These are phyloP conservation scores for Solea senegalensis DNA, from an alignment of 2,113 vertebrate species.

Conservation along the genomic window DNA sequence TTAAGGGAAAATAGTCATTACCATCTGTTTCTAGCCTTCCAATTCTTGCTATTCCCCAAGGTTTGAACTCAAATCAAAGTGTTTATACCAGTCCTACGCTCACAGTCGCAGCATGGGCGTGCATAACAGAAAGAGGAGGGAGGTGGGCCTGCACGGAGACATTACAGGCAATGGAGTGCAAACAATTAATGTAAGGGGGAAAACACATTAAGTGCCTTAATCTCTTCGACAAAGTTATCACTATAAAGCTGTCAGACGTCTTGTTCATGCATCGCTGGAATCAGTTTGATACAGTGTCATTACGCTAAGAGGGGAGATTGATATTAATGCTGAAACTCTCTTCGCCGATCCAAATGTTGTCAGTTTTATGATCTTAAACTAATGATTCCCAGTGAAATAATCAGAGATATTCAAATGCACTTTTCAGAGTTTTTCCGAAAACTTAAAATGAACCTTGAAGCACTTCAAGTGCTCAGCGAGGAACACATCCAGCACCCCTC, in stretches of 20 bases:
- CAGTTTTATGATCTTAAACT: slow-evolving; percentile 58
- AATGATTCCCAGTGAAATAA: slow-evolving; percentile 54
- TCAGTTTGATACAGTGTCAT: slow-evolving; percentile 74
- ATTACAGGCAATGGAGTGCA: slow-evolving; percentile 79
- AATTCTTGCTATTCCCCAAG: slow-evolving; percentile 74
- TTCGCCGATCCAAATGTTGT: slow-evolving; percentile 38
- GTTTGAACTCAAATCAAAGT: slow-evolving; percentile 77
- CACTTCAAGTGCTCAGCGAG: neutral
- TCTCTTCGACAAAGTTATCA: slow-evolving; percentile 75
- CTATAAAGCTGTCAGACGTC: slow-evolving; percentile 75
- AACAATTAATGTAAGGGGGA: slow-evolving; percentile 78
- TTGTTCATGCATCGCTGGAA: slow-evolving; percentile 69
- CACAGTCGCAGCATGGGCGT: slow-evolving; percentile 67
- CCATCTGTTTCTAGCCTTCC: slow-evolving; percentile 79
- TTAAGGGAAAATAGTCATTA: slow-evolving; percentile 72
- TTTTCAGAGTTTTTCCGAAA: neutral
- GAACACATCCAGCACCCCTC: neutral
- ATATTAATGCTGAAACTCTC: slow-evolving; percentile 63
- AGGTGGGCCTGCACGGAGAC: slow-evolving; percentile 58
- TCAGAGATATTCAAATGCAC: slow-evolving; percentile 16
- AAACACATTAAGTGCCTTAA: slow-evolving; percentile 79
- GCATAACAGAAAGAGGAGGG: slow-evolving; percentile 53
- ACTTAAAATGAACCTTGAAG: slow-evolving; percentile 16
- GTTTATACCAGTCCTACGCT: slow-evolving; percentile 62
- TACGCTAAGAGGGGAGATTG: slow-evolving; percentile 58